Evolutionary conservation across 2,113 vertebrate genomes (phyloP), one percentile per base, ranked within the genome.

Genomic region (Petrocephalus zakoni): DNA sequence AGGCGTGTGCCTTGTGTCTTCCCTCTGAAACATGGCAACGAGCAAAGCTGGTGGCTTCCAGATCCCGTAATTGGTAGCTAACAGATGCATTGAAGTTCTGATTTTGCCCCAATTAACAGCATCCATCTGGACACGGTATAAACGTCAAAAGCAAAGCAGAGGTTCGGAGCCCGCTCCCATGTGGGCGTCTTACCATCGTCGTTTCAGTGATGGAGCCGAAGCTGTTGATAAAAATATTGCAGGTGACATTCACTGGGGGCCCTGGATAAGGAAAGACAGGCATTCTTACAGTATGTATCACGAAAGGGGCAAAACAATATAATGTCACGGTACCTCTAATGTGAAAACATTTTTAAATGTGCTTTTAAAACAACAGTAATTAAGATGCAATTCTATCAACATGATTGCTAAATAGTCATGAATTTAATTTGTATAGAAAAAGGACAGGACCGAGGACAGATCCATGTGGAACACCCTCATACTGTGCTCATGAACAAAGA

Each of bases 201-300:
- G 97, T 99, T 94, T 99, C 97, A 0, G 97, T 98, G 93, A 99
- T 96, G 0, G 97, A 99, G 89, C 97, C 96, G 2, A 99, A 99
- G 93, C 97, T 98, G 95, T 99, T 99, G 96, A 99, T 99, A 94
- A 99, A 99, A 95, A 99, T 99, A 94, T 99, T 99, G 94, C 97
- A 99, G 8, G 98, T 98, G 94, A 99, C 97, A 81, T 99, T 99
- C 94, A 99, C 97, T 0, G 98, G 96, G 0, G 96, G 97, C 85
- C 97, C 97, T 98, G 94, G 81, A 91, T 58, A 87, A 75, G 90
- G 88, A 25, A 85, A 64, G 88, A 88, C 4, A 56, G 64, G 85
- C 22, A 56, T 82, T 10, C 87, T 88, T 9, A 4, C 10, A 90
- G 81, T 52, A 13, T 61, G 55, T 86, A 37, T n/a, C 22, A 53